Conservation (phyloP, 2,113 vertebrate species). For the Stercorarius parasiticus region DNA sequence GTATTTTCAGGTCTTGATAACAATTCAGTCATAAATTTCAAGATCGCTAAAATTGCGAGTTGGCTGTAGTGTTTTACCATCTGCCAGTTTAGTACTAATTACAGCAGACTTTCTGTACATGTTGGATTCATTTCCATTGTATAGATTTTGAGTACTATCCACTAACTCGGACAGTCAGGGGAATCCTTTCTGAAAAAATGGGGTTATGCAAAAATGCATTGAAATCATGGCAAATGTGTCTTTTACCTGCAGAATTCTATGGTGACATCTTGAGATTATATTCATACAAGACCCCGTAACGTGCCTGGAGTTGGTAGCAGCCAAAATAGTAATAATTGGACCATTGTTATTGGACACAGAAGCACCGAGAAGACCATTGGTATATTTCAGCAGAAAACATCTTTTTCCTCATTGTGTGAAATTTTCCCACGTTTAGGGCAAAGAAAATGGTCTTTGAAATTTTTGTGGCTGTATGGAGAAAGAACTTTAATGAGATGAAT, state of each 20-base stretch:
- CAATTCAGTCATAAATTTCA: not conserved
- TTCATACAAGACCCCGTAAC: not conserved
- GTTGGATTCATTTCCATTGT: not conserved
- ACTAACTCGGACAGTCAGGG: not conserved
- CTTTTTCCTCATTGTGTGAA: not conserved
- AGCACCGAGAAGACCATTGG: not conserved
- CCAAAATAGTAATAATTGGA: not conserved
- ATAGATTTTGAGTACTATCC: not conserved
- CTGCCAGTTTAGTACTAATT: not conserved
- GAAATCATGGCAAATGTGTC: not conserved
- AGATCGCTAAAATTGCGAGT: not conserved
- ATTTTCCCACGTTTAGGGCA: not conserved
- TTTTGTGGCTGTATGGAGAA: not conserved
- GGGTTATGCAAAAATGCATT: not conserved
- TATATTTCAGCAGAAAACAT: not conserved
- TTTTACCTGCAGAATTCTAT: not conserved
- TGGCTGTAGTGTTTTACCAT: not conserved
- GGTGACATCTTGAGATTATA: not conserved
- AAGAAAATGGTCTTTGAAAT: not conserved
- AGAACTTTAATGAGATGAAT: not conserved
- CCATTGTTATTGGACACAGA: not conserved
- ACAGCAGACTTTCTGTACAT: not conserved
- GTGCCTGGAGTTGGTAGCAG: not conserved
- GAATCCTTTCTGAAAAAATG: not conserved
- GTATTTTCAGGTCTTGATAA: not conserved